Evolutionary conservation across 2,797 vertebrate species (phyloP).

Genomic region (Poecilia picta): DNA sequence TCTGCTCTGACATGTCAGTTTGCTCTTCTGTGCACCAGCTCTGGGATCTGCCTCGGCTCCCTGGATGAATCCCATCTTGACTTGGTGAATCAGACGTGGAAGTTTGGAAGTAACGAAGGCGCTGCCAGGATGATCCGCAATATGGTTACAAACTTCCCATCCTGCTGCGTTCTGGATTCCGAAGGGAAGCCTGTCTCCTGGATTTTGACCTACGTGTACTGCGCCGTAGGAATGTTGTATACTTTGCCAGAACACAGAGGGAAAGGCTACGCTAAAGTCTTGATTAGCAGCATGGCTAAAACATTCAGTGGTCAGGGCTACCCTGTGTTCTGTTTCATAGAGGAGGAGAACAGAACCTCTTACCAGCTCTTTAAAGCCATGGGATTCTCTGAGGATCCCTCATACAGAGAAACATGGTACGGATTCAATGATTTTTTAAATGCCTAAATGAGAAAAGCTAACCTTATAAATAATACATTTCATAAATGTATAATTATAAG

Average conservation of each 20-base stretch:
- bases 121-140: constrained; percentile 43
- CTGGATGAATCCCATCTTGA: constrained; percentile 60
- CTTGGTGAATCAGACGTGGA: constrained; percentile 64
- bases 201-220: constrained; percentile 60
- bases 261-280: constrained; percentile 72
- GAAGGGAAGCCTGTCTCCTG: constrained; percentile 64
- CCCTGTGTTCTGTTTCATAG: constrained; percentile 69
- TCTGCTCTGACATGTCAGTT: background rate
- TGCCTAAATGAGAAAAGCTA: background rate
- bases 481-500: background rate
- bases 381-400: constrained; percentile 72
- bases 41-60: constrained; percentile 46
- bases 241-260: constrained; percentile 73
- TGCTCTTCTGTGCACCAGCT: constrained; percentile 38
- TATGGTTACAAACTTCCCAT: constrained; percentile 62
- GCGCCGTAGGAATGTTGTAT: constrained; percentile 68
- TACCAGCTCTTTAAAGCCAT: constrained; percentile 67
- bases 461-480: background rate
- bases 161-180: constrained; percentile 63
- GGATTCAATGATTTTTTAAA: constrained; percentile 24
- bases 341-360: constrained; percentile 69
- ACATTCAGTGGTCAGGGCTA: constrained; percentile 59
- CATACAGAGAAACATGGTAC: constrained; percentile 55
- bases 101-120: constrained; percentile 50
- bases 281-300: constrained; percentile 63